Evolutionary conservation across 2,113 vertebrate species (phyloP).

Genomic region (Cyanoderma ruficeps): DNA sequence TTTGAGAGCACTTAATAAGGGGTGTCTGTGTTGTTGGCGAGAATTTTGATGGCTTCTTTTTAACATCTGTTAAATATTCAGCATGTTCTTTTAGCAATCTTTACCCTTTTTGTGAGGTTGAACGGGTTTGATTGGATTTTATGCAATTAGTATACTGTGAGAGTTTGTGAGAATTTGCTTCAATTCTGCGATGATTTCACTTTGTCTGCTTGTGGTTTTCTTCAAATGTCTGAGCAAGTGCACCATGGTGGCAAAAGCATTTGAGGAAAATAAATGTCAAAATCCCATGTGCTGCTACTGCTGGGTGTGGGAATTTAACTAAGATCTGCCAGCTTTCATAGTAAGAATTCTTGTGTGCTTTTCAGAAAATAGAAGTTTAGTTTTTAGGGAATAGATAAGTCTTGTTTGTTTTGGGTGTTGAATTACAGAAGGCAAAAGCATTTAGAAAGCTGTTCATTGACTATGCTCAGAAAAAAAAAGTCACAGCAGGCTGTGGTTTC

Average conservation of each 20-base stretch:
- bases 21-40: not conserved
- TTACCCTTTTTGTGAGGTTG: constrained; percentile 6
- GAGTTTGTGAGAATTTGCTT: not conserved
- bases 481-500: not conserved
- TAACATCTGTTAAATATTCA: constrained; percentile 20
- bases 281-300: not conserved
- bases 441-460: constrained; percentile 5
- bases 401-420: not conserved
- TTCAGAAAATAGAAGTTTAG: not conserved
- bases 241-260: not conserved
- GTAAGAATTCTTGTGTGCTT: not conserved
- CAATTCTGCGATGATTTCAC: constrained; percentile 14
- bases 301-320: not conserved
- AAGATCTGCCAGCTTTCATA: not conserved
- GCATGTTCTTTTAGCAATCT: not conserved
- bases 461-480: not conserved
- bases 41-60: not conserved
- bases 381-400: constrained; percentile 1
- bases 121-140: constrained; percentile 34
- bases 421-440: not conserved
- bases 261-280: not conserved
- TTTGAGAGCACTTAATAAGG: not conserved
- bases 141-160: not conserved
- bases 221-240: not conserved
- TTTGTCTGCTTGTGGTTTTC: constrained; percentile 16